Percentiles rank a stretch among this genome's conserved stretches.
These are phyloP conservation scores for Cataglyphis hispanica DNA, from an alignment of 1,140 invertebrate genomes.

Conservation along the genomic window DNA sequence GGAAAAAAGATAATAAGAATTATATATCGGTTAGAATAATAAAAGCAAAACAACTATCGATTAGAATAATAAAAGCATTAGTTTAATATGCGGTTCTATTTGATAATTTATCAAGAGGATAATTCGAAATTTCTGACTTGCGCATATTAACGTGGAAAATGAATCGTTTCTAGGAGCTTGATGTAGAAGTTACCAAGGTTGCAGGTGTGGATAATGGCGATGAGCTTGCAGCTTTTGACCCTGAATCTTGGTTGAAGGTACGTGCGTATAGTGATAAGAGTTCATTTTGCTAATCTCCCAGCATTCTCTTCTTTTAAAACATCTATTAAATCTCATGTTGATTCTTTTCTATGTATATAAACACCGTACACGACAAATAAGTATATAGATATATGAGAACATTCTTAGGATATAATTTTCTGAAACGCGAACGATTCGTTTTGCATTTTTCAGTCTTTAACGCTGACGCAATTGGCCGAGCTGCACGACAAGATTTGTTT, in stretches of 20 bases:
- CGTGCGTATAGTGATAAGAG: conserved; percentile 65
- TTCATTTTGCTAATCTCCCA: background rate
- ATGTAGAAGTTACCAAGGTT: conserved; percentile 55
- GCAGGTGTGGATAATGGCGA: conserved; percentile 62
- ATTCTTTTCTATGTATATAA: background rate
- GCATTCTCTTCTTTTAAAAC: background rate
- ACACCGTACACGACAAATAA: background rate
- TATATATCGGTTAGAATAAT: conserved; percentile 17
- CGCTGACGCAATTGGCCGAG: conserved; percentile 79
- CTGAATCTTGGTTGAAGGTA: conserved; percentile 80
- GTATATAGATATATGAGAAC: background rate
- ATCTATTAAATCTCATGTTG: background rate
- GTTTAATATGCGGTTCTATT: background rate
- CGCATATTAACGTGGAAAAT: conserved; percentile 32
- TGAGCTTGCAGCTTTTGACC: conserved; percentile 66
- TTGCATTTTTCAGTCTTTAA: conserved; percentile 73
- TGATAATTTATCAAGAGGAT: conserved; percentile 32
- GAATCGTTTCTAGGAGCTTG: conserved; percentile 59
- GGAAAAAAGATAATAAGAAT: background rate
- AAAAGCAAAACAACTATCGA: conserved; percentile 19
- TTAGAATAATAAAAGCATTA: background rate
- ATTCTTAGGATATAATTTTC: background rate
- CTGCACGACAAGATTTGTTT: conserved; percentile 81
- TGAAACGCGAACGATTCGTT: background rate
- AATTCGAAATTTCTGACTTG: conserved; percentile 44